These are phyloP conservation scores for Dromas ardeola DNA, from an alignment of 2,113 vertebrate genomes.

Conservation along the genomic window DNA sequence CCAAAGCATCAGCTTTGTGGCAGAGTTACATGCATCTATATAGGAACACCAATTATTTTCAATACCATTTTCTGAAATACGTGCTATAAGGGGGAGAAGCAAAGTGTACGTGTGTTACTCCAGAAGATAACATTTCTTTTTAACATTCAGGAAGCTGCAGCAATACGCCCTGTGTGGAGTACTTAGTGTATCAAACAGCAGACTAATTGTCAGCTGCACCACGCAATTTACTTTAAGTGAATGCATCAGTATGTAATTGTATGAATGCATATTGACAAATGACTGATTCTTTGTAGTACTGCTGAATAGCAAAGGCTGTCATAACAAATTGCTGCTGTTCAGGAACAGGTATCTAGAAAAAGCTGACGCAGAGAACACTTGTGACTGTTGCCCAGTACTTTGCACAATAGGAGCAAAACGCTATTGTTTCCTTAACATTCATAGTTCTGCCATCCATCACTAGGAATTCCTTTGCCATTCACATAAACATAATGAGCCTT, in stretches of 20 bases:
- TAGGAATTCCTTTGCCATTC: background rate
- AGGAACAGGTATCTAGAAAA: slow-evolving; percentile 47
- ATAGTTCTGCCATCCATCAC: background rate
- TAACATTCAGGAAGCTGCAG: background rate
- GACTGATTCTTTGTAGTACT: slow-evolving; percentile 31
- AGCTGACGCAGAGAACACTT: background rate
- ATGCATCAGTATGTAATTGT: background rate
- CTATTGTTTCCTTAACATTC: slow-evolving; percentile 30
- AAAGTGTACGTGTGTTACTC: background rate
- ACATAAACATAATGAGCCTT: background rate
- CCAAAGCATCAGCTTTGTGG: background rate
- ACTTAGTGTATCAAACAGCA: background rate
- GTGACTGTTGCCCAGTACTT: slow-evolving; percentile 4
- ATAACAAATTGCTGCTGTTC: slow-evolving; percentile 65
- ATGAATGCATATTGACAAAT: slow-evolving; percentile 51
- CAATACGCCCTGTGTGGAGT: background rate
- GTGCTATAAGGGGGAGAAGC: background rate
- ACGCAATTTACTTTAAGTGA: background rate
- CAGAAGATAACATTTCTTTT: background rate
- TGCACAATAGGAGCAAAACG: background rate
- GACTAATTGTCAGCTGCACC: slow-evolving; percentile 26
- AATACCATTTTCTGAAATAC: background rate
- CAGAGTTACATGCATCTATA: background rate
- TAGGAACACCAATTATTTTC: background rate
- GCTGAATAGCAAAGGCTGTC: slow-evolving; percentile 59